Evolutionary conservation across 1,140 invertebrate species (phyloP).

Genomic region (Caenorhabditis tropicalis): DNA sequence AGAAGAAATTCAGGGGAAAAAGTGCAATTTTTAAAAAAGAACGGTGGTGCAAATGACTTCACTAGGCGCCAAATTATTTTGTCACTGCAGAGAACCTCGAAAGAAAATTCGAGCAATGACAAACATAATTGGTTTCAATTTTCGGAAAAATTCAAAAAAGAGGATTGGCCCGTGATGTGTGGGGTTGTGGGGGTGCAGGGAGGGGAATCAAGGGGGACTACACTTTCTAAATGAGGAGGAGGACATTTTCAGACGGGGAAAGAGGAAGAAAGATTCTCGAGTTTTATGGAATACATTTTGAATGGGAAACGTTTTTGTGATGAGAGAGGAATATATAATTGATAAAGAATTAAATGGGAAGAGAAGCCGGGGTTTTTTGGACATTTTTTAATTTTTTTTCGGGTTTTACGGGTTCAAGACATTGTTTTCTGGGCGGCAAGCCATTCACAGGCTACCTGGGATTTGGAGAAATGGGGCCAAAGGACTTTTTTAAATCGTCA

Average conservation of each 20-base stretch:
- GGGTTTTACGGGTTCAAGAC: background rate
- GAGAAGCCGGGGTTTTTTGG: background rate
- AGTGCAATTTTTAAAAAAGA: background rate
- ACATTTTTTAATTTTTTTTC: background rate
- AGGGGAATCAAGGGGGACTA: background rate
- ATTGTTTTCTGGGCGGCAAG: background rate
- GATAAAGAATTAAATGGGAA: background rate
- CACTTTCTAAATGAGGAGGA: conserved; percentile 8
- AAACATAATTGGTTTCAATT: conserved; percentile 5
- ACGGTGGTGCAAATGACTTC: background rate
- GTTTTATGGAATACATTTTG: conserved; percentile 25
- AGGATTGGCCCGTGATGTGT: conserved; percentile 12
- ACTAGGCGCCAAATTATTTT: conserved; percentile 34
- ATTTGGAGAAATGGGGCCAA: background rate
- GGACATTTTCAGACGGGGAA: background rate
- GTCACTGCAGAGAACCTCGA: background rate
- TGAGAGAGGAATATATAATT: background rate
- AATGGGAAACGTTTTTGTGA: background rate
- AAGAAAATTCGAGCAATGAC: background rate
- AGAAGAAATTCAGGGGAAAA: background rate
- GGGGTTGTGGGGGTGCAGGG: background rate
- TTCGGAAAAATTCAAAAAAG: background rate
- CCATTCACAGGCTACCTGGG: background rate
- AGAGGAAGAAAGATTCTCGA: conserved; percentile 20
- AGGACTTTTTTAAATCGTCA: background rate